Percentiles rank a stretch among this genome's conserved stretches.
Evolutionary conservation across 1,140 invertebrate genomes (phyloP).

Genomic region (Hetaerina americana): DNA sequence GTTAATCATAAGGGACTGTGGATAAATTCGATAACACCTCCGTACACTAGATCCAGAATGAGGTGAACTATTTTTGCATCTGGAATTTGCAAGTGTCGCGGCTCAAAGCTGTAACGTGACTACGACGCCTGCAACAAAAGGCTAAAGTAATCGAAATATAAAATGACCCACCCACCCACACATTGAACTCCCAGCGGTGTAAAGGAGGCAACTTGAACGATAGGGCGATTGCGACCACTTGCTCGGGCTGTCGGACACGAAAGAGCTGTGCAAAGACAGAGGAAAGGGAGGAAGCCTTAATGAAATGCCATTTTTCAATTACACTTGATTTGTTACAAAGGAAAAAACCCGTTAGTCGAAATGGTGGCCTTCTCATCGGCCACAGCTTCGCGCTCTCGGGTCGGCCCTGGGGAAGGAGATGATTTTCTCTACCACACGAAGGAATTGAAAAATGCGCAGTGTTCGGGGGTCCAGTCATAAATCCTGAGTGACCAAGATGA

Average conservation of each 20-base stretch:
- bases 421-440: neutral
- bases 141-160: too few species aligned
- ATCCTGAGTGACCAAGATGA: neutral
- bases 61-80: too few species aligned
- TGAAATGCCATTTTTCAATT: neutral
- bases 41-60: too few species aligned
- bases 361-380: neutral
- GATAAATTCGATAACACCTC: too few species aligned
- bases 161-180: too few species aligned
- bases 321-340: neutral
- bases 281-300: neutral
- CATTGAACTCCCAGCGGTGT: neutral
- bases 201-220: neutral
- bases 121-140: too few species aligned
- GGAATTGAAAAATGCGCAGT: neutral
- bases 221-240: neutral
- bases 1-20: too few species aligned
- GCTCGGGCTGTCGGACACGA: neutral
- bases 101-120: too few species aligned
- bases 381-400: neutral
- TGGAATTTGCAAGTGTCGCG: too few species aligned
- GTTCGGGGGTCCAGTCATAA: neutral
- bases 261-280: neutral
- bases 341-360: neutral
- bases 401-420: neutral